Evolutionary conservation across 1,140 invertebrate species (phyloP).

Genomic region (Homarus americanus): DNA sequence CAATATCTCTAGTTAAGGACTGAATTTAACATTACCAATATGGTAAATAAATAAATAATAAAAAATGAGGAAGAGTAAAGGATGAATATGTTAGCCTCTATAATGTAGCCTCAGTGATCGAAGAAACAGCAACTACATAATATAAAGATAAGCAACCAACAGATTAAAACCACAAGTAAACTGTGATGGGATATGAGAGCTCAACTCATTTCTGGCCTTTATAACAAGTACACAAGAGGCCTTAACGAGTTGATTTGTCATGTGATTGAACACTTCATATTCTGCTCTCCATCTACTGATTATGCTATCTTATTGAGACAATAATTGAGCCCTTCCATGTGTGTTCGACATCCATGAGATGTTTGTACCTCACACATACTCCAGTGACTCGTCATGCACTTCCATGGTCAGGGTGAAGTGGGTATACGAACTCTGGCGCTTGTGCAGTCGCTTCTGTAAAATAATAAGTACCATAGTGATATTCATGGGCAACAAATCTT

Average conservation of each 20-base stretch:
- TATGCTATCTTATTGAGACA: background rate
- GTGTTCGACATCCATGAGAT: background rate
- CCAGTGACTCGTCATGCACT: slow-evolving; percentile 68
- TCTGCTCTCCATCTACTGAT: background rate
- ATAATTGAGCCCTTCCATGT: background rate
- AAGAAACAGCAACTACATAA: background rate
- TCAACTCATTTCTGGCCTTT: background rate
- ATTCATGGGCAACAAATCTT: background rate
- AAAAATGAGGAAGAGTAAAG: background rate
- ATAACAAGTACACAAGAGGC: background rate
- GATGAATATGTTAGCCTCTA: background rate
- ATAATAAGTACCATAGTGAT: slow-evolving; percentile 35
- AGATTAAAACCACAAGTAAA: background rate
- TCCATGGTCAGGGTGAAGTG: slow-evolving; percentile 68
- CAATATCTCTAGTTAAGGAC: background rate
- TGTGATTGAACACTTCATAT: background rate
- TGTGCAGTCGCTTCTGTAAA: slow-evolving; percentile 67
- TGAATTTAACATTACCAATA: background rate
- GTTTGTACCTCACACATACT: slow-evolving; percentile 61
- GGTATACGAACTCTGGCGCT: slow-evolving; percentile 67
- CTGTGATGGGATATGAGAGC: background rate
- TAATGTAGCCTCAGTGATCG: background rate
- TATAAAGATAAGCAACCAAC: background rate
- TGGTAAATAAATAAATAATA: background rate
- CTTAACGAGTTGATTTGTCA: background rate